phyloP scores from a whole-genome alignment of 2,888 invertebrate species.

The Furcula furcula region DNA sequence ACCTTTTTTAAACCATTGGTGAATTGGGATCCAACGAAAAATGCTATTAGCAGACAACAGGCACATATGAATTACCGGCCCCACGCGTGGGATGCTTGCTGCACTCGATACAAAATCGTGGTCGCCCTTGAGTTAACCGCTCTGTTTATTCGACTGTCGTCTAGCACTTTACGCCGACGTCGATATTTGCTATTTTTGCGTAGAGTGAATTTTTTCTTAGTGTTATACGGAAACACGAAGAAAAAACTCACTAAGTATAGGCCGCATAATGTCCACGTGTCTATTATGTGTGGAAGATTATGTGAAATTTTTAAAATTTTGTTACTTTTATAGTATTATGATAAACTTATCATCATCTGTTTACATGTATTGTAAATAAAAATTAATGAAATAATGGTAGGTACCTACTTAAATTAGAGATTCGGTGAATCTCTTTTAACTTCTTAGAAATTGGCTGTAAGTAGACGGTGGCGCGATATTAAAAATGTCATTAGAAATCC shows the following conservation, averaged over 20 bases:
- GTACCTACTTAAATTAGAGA: neutral
- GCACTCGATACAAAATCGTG: conserved; percentile 54
- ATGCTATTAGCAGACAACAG: neutral
- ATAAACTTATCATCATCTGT: neutral
- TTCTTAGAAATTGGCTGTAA: conserved; percentile 10
- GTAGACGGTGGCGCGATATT: conserved; percentile 1
- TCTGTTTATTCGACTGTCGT: conserved; percentile 77
- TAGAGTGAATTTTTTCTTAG: too few relatives aligned
- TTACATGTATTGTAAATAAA: too few relatives aligned
- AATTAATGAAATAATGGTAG: neutral
- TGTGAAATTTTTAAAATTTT: neutral
- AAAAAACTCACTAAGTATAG: conserved; percentile 47
- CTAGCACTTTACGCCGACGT: conserved; percentile 75
- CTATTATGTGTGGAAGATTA: neutral
- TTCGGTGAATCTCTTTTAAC: conserved; percentile 4
- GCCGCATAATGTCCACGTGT: conserved; percentile 31
- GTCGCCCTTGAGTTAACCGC: conserved; percentile 61
- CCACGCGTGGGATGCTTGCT: conserved; percentile 41
- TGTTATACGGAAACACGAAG: conserved; percentile 53
- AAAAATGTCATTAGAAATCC: neutral
- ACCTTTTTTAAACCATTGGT: too few relatives aligned
- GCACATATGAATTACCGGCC: conserved; percentile 26
- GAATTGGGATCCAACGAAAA: too few relatives aligned
- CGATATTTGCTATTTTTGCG: conserved; percentile 74
- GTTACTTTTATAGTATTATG: neutral